Evolutionary conservation across 23 tunicate genomes (phyloP).

Genomic region (Styela plicata): DNA sequence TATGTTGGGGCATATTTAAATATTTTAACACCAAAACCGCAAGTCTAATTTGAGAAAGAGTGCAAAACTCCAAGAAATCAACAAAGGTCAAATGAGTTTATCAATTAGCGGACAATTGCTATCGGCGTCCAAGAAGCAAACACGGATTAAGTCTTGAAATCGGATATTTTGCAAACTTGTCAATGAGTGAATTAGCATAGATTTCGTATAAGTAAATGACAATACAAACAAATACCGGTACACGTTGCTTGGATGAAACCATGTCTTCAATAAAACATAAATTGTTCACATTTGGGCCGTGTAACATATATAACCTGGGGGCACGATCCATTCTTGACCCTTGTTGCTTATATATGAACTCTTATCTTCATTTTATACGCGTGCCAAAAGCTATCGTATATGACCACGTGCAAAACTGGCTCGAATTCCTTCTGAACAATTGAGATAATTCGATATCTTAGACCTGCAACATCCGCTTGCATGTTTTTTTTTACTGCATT

Average conservation of each 20-base stretch:
- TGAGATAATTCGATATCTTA: not conserved
- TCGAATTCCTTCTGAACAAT: not conserved
- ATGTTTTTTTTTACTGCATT: not conserved
- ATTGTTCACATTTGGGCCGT: no score
- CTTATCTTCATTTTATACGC: no score
- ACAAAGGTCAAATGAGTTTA: not conserved
- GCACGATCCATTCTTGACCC: no score
- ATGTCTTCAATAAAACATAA: no score
- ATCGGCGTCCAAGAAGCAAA: not conserved
- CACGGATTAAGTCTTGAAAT: not conserved
- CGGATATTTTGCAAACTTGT: not conserved
- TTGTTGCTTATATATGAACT: no score
- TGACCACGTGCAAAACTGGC: not conserved
- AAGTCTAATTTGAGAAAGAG: no score
- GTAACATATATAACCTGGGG: no score
- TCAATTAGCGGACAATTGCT: not conserved
- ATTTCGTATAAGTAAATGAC: not conserved
- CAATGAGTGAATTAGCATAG: not conserved
- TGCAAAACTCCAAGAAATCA: no score
- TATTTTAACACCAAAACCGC: no score
- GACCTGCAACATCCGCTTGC: not conserved
- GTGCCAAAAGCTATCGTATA: not conserved
- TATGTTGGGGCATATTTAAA: no score
- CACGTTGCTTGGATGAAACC: no score
- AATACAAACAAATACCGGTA: not conserved